These are phyloP conservation scores for Xiphophorus birchmanni DNA, from an alignment of 2,797 vertebrate species.

Conservation along the genomic window DNA sequence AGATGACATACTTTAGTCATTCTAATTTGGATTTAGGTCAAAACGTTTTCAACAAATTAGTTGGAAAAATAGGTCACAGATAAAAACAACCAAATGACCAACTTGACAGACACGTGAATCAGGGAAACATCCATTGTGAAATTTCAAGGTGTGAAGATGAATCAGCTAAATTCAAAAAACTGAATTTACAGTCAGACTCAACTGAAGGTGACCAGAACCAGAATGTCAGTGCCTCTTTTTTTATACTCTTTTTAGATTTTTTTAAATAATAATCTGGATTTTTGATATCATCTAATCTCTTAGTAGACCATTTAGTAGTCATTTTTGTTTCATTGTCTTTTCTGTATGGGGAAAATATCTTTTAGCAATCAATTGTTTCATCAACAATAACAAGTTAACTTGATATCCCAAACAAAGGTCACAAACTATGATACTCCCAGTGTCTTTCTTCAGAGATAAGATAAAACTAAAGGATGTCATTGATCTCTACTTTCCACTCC, in stretches of 20 bases:
- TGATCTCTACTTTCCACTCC: not conserved
- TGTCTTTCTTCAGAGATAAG: not conserved
- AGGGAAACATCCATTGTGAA: not conserved
- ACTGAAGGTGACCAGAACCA: not conserved
- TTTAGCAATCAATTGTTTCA: not conserved
- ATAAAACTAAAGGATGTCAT: not conserved
- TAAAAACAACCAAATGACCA: not conserved
- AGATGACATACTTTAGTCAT: not conserved
- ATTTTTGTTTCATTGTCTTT: not conserved
- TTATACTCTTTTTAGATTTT: not conserved
- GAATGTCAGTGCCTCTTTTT: not conserved
- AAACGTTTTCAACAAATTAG: not conserved
- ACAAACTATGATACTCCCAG: not conserved
- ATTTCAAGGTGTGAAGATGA: not conserved
- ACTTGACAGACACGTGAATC: not conserved
- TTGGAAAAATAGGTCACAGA: not conserved
- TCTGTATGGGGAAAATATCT: not conserved
- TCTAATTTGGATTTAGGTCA: not conserved
- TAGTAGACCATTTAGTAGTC: not conserved
- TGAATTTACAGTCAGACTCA: not conserved
- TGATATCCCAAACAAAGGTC: not conserved
- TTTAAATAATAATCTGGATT: not conserved
- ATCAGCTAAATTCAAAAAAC: not conserved
- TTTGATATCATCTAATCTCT: not conserved
- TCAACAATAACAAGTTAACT: not conserved